These are phyloP conservation scores for Oryzias melastigma DNA, from an alignment of 2,113 vertebrate genomes.

Conservation along the genomic window DNA sequence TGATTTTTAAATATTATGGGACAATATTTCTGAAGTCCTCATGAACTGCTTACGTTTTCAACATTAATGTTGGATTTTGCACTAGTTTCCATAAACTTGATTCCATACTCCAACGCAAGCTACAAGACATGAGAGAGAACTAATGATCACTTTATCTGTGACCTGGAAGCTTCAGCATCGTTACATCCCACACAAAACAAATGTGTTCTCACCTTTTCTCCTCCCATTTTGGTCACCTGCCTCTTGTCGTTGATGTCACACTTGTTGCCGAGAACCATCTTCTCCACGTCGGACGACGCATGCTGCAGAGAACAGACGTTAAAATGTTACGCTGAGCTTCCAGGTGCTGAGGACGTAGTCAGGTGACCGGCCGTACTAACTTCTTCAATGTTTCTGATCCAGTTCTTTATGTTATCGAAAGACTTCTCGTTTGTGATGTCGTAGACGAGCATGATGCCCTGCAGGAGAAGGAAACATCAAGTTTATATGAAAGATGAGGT, in stretches of 20 bases:
- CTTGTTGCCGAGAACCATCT: conserved; percentile 98
- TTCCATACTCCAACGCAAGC: conserved; percentile 92
- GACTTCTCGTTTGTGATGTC: conserved; percentile 98
- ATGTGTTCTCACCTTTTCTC: conserved; percentile 86
- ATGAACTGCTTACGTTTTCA: conserved; percentile 85
- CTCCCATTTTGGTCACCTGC: conserved; percentile 93
- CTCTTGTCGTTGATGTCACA: conserved; percentile 97
- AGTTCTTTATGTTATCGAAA: conserved; percentile 97
- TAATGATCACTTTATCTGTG: not conserved
- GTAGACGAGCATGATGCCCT: conserved; percentile 98
- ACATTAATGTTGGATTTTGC: conserved; percentile 98
- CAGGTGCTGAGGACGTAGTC: not conserved
- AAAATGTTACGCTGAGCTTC: not conserved
- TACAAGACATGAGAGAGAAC: conserved; percentile 44
- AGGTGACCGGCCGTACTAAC: conserved; percentile 59
- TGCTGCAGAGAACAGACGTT: conserved; percentile 76
- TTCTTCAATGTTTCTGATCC: conserved; percentile 97
- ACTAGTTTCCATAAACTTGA: conserved; percentile 99
- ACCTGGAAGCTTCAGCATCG: not conserved
- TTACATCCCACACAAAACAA: not conserved
- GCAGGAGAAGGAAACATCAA: not conserved
- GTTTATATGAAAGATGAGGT: not conserved
- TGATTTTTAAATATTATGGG: not conserved
- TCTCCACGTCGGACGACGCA: conserved; percentile 94
- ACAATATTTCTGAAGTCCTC: not conserved